Percentiles rank a stretch among this genome's conserved stretches.
These are phyloP conservation scores for Trachemys scripta DNA, from an alignment of 2,113 vertebrate genomes.

Conservation along the genomic window DNA sequence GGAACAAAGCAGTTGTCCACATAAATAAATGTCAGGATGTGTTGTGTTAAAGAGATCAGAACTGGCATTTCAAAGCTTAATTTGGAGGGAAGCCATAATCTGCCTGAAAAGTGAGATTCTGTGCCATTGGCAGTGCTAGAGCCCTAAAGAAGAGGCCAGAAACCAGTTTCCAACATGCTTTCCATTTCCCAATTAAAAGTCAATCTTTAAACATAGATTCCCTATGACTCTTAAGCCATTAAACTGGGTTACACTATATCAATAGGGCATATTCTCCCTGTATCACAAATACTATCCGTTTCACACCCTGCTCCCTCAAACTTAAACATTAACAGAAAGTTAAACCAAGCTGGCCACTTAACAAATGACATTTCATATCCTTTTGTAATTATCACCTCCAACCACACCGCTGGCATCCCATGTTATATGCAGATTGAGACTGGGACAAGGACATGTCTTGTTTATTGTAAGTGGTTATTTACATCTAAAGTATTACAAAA, in stretches of 20 bases:
- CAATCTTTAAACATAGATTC: constrained; percentile 26
- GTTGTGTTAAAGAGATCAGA: background rate
- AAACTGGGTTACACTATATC: background rate
- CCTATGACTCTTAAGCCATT: background rate
- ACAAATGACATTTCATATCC: constrained; percentile 33
- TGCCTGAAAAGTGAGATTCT: background rate
- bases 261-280: constrained; percentile 37
- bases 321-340: background rate
- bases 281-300: background rate
- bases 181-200: background rate
- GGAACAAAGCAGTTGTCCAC: constrained; percentile 31
- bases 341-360: background rate
- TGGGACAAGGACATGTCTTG: background rate
- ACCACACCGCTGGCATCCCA: constrained; percentile 52
- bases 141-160: background rate
- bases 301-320: background rate
- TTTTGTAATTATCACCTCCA: constrained; percentile 1
- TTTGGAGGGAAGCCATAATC: constrained; percentile 17
- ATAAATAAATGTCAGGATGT: constrained; percentile 10
- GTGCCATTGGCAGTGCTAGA: background rate
- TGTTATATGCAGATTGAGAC: constrained; percentile 7
- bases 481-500: background rate
- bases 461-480: background rate
- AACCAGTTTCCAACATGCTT: background rate
- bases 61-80: constrained; percentile 20